Base-by-base conservation (phyloP, 2,888 invertebrate genomes). In the Cactoblastis cactorum region DNA sequence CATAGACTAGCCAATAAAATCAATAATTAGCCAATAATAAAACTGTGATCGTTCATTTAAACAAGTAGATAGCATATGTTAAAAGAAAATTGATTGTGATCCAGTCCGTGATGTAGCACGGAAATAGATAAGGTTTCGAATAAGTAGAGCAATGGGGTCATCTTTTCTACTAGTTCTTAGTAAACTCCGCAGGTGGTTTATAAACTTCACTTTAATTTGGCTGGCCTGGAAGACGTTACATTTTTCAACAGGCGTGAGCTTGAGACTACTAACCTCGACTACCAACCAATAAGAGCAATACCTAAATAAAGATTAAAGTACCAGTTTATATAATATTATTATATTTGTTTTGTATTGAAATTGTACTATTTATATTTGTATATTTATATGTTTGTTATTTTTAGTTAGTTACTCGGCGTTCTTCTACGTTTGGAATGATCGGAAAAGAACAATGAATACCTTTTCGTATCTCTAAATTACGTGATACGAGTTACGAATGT, bases 191-290 rank as follows among this genome's bases (percentile, higher is more conserved):
- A 71, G 67, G 71, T 68, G 70, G 65, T 61, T 62, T 59, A 58
- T 51, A 59, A 61, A 65, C 63, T 60, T 2, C 63, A 67, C 67
- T 65, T 67, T 67, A 71, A 70, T 67, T 69, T 63, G 61, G 63
- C 57, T 61, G 61, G 61, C 63, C 57, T 61, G 61, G 61, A 58
- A 62, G 49, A 59, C 51, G 58, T 62, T 71, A 71, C 70, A 72
- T 69, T 66, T 69, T 73, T 72, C 63, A 73, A 54, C 59, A 64
- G 70, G 50, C 63, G 63, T 60, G 65, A 61, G 59, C 60, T 58
- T 55, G 60, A 65, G 28, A 28, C 28, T 70, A 65, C 66, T 58
- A 51, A 55, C 46, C 56, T n/a, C n/a, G n/a, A n/a, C n/a, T n/a
- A n/a, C n/a, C n/a, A 35, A 56, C 54, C 52, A 9, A 28, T 6